Percentiles rank a stretch among this genome's conserved stretches.
Conservation (phyloP, 1,140 invertebrate genomes). For the Dryas iulia region DNA sequence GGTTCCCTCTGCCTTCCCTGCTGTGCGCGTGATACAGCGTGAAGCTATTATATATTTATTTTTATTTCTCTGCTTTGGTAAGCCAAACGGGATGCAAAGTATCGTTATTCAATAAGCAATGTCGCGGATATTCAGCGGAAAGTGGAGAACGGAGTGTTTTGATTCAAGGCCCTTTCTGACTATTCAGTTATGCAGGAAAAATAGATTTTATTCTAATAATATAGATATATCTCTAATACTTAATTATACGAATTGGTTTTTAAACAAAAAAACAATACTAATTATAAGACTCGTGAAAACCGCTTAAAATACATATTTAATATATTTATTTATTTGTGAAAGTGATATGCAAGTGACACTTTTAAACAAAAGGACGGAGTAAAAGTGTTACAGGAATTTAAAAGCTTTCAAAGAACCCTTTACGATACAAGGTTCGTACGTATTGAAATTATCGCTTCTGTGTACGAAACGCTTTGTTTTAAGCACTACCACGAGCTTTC, state of each 20-base stretch:
- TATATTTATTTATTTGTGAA: slow-evolving; percentile 2
- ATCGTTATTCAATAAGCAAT: not conserved
- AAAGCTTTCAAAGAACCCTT: slow-evolving; percentile 47
- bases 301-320: not conserved
- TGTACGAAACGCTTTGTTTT: slow-evolving; percentile 46
- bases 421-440: slow-evolving; percentile 67
- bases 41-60: too few species aligned
- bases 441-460: slow-evolving; percentile 48
- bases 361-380: slow-evolving; percentile 16
- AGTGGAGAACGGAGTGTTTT: not conserved
- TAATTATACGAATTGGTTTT: too few species aligned
- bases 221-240: too few species aligned
- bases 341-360: slow-evolving; percentile 7
- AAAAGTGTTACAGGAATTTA: slow-evolving; percentile 15
- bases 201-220: too few species aligned
- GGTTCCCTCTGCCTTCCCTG: too few species aligned
- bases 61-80: not conserved
- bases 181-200: not conserved
- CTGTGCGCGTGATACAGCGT: too few species aligned
- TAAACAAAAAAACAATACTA: too few species aligned
- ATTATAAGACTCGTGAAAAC: not conserved
- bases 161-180: not conserved
- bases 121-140: not conserved
- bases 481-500: slow-evolving; percentile 24
- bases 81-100: not conserved